Base-by-base conservation (phyloP, 2,113 vertebrate species). In the Microtus pennsylvanicus region DNA sequence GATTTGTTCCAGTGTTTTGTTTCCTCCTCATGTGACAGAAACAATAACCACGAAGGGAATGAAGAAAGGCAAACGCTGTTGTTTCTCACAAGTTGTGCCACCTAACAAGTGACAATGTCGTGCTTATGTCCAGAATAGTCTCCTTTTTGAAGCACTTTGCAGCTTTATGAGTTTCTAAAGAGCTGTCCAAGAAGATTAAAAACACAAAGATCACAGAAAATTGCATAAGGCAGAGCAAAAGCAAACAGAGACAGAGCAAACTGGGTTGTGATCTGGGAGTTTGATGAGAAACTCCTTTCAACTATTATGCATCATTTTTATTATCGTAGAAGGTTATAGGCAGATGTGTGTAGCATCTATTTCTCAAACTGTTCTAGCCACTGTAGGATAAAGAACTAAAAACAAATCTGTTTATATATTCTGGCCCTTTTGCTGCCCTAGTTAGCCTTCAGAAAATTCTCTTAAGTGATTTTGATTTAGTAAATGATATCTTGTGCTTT, bases 131-230 rank as follows among this genome's bases (percentile, higher is more conserved):
- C 89, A n/a, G 52, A 96, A 87, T 45, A 63, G 63, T 93, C 72
- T 77, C 50, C 81, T 50, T 58, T 95, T 90, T 76, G 76, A 94
- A 96, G 72, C 78, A 65, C 5, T 94, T 95, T 82, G 52, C 13
- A 80, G 89, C 33, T 96, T 94, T 92, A 89, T 80, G 55, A 69
- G 47, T 94, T 96, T 96, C 85, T 90, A 58, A 95, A 94, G 91
- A 91, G 30, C 42, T 86, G 52, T 80, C 38, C 38, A 38, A 80
- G 14, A 9, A 38, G 17, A 83, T 35, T 85, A 42, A 94, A 97
- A 95, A 89, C 67, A 96, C 42, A 80, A 92, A 50, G 85, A 93
- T 96, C 80, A 69, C 38, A 38, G 50, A 93, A 75, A 95, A 78
- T 74, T 94, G n/a, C 17, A 33, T 35, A 83, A 75, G 13, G 65